Evolutionary conservation across 2,888 invertebrate species (phyloP).

Genomic region (Acanthosoma haemorrhoidale): DNA sequence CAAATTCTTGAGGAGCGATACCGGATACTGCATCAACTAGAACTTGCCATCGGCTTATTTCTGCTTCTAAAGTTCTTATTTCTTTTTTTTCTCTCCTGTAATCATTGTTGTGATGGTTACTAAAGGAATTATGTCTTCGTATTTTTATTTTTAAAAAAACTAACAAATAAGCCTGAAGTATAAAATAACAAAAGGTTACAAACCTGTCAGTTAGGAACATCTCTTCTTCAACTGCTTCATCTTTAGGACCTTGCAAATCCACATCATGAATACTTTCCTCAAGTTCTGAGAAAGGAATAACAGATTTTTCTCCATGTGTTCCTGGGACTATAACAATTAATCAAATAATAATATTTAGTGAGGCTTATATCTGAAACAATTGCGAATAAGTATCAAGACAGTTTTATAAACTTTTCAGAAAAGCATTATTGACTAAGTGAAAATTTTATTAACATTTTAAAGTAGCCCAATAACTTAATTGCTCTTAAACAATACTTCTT

Average conservation of each 20-base stretch:
- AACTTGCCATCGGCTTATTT: conserved; percentile 85
- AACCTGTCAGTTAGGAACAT: conserved; percentile 65
- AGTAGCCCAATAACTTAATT: neutral
- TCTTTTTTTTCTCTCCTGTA: conserved; percentile 70
- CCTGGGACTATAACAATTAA: conserved; percentile 15
- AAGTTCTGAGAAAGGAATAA: conserved; percentile 77
- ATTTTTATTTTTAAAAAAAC: too few species aligned
- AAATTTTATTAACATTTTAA: neutral
- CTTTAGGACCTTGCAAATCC: conserved; percentile 73
- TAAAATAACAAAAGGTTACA: conserved; percentile 38
- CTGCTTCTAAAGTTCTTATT: conserved; percentile 82
- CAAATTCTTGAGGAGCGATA: conserved; percentile 79
- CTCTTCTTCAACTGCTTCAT: conserved; percentile 75
- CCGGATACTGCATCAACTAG: conserved; percentile 85
- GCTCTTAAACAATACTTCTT: neutral
- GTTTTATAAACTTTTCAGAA: neutral
- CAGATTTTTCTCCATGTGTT: conserved; percentile 26
- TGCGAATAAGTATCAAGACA: too few species aligned
- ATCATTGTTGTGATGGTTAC: too few species aligned
- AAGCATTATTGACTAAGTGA: neutral
- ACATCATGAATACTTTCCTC: conserved; percentile 82
- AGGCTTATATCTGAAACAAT: too few species aligned
- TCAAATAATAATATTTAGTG: too few species aligned
- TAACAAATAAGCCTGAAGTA: neutral
- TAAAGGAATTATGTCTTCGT: too few species aligned